Evolutionary conservation across 1,140 invertebrate species (phyloP), one percentile per base, ranked within the genome.

Genomic region (Metopolophium dirhodum): DNA sequence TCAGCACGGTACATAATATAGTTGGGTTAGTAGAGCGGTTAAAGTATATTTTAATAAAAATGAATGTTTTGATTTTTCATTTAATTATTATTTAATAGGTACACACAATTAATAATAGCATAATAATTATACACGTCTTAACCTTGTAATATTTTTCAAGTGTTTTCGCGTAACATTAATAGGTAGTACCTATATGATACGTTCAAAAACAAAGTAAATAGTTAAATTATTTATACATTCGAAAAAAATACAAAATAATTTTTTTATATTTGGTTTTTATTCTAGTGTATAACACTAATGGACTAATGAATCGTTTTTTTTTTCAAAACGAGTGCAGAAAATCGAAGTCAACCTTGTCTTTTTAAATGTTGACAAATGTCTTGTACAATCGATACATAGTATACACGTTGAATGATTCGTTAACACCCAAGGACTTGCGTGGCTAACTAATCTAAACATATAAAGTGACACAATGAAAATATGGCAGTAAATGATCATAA

Each of bases 331-430:
- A n/a, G n/a, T 77, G n/a, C 61, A 77, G 14, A 57, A 57, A 45
- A 90, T 57, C 37, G n/a, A 61, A 90, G 35, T 18, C n/a, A 20
- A 45, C 49, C 47, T 90, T 90, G 88, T 61, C 2, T 41, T 41
- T 45, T 61, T 30, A 61, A 45, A 90, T 45, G 88, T 61, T 90
- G 54, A 90, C 54, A 90, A 45, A 90, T 90, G 54, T 41, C 54
- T 61, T 51, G 37, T 41, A 37, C 35, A 35, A 61, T 90, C 37
- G 35, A 30, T 90, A 61, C 35, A 77, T n/a, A n/a, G n/a, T 77
- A 77, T 77, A 30, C 23, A 20, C 91, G 47, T 85, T 92, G 91
- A 92, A 92, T 85, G 77, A 92, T 92, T 92, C 68, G 35, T 83
- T 92, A 92, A 54, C 35, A 54, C 45, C 47, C 47, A 83, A 92